A percentile compares a stretch with the other conserved stretches of the same genome.
Conservation (phyloP, 1,140 invertebrate genomes). For the Sycobia sp. region DNA sequence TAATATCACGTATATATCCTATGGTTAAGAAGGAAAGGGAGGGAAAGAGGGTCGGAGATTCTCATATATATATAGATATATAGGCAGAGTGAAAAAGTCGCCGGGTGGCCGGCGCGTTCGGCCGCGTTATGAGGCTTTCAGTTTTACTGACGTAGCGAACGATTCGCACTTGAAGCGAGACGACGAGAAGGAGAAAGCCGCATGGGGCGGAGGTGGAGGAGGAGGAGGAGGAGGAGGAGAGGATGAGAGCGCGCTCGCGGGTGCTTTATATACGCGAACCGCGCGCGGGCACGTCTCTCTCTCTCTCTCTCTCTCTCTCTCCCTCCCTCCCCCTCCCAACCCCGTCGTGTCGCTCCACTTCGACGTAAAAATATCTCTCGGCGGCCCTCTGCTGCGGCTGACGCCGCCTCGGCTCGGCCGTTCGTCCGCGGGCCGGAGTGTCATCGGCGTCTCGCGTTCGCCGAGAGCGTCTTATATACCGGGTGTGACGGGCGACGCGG, state of each 20-base stretch:
- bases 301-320: too few species aligned
- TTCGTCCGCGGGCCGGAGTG: slow-evolving; percentile 28
- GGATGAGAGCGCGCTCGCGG: not conserved
- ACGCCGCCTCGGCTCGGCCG: not conserved
- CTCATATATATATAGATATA: too few species aligned
- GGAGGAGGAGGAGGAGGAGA: too few species aligned
- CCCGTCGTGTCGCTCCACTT: slow-evolving; percentile 44
- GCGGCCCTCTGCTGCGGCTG: slow-evolving; percentile 15
- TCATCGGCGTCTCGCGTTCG: slow-evolving; percentile 41
- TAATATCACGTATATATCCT: too few species aligned
- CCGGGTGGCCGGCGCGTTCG: slow-evolving; percentile 2
- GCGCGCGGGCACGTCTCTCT: slow-evolving; percentile 10
- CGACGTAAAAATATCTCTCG: slow-evolving; percentile 49
- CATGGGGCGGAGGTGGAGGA: too few species aligned
- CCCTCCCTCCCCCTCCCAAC: slow-evolving; percentile 17
- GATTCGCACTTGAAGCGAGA: slow-evolving; percentile 37
- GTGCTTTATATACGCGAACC: too few species aligned
- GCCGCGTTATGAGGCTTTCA: slow-evolving; percentile 30
- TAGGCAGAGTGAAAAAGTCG: too few species aligned
- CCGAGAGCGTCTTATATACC: slow-evolving; percentile 26
- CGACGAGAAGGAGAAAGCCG: not conserved
- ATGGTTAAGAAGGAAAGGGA: too few species aligned
- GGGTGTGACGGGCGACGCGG: slow-evolving; percentile 22
- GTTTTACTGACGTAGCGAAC: slow-evolving; percentile 36
- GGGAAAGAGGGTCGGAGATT: too few species aligned